Conservation (phyloP, 1,140 invertebrate species). For the Goniozus legneri region DNA sequence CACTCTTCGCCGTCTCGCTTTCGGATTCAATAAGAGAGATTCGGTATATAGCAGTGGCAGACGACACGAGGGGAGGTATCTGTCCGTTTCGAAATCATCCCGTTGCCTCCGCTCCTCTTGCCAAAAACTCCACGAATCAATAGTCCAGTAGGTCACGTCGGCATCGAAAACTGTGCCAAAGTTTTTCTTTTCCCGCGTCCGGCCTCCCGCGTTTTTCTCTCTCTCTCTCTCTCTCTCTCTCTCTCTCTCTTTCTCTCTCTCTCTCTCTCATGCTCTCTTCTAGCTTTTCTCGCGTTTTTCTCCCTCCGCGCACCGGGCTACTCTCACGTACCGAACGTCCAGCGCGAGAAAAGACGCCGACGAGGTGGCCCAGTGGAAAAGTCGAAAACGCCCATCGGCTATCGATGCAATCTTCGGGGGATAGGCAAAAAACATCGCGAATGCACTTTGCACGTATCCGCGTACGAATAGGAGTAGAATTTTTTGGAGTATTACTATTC, state of each 20-base stretch:
- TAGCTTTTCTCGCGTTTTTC: constrained; percentile 7
- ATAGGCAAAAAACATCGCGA: too few relatives aligned
- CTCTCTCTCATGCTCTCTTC: not conserved
- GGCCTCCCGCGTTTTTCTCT: constrained; percentile 9
- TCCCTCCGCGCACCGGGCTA: not conserved
- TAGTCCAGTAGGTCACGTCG: constrained; percentile 37
- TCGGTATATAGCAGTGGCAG: too few relatives aligned
- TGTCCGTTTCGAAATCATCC: constrained; percentile 25
- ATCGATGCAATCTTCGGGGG: too few relatives aligned
- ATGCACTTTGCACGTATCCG: too few relatives aligned
- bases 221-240: constrained; percentile 20
- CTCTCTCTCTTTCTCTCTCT: constrained; percentile 6
- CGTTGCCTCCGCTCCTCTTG: constrained; percentile 24
- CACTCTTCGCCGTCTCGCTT: constrained; percentile 3
- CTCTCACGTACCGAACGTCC: constrained; percentile 11
- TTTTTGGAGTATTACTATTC: too few relatives aligned
- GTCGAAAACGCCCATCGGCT: too few relatives aligned
- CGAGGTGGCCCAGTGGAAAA: too few relatives aligned
- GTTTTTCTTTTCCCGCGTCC: constrained; percentile 15
- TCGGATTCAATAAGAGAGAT: constrained; percentile 16
- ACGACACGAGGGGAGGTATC: constrained; percentile 4
- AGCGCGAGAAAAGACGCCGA: constrained; percentile 13
- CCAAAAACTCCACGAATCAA: constrained; percentile 34
- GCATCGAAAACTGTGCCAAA: constrained; percentile 38
- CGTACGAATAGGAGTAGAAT: too few relatives aligned